Base-by-base conservation (phyloP, 2,888 invertebrate species). In the Folsomia manolachei region DNA sequence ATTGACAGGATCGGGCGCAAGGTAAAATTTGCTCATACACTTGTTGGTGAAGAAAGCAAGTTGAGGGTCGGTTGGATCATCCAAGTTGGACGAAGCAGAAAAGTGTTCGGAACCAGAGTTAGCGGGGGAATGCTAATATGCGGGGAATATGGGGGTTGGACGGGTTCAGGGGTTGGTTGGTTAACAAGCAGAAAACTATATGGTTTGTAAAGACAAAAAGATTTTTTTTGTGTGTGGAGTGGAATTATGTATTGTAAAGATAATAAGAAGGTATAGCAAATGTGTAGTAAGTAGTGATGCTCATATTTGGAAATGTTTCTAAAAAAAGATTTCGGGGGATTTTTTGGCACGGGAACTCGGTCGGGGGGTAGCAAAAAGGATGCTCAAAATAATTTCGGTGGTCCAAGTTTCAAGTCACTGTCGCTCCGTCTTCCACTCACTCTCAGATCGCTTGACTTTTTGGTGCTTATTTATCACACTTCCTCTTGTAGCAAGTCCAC, bases 211-310 rank as follows among this genome's bases (percentile, higher is more conserved):
- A 51, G 51, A 24, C 39, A 39, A 66, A 39, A 66, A 66, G 51
- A 66, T 21, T 64, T 64, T 64, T 64, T 94, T 69, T n/a, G n/a
- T n/a, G n/a, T n/a, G n/a, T n/a, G n/a, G n/a, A n/a, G 88, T 90
- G 4, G 85, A 93, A 72, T 86, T 96, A 51, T 96, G 82, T 89
- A 90, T 78, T 89, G 91, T 79, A 90, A 14, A 39, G 39, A 39
- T 4, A 14, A 39, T 89, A 80, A 89, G 89, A 75, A 89, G 91
- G 81, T 88, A 91, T 79, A 88, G 89, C n/a, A 90, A 90, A 81
- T 92, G 93, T 81, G 85, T 64, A 27, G 25, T 26, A 64, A 64
- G 64, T 27, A 27, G 52, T 92, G 76, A 78, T 78, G 78, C 75
- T 78, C 78, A 78, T 78, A 78, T 78, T 78, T 76, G 78, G 78